Conservation (phyloP, 2,888 invertebrate genomes). For the Philereme vetulata region DNA sequence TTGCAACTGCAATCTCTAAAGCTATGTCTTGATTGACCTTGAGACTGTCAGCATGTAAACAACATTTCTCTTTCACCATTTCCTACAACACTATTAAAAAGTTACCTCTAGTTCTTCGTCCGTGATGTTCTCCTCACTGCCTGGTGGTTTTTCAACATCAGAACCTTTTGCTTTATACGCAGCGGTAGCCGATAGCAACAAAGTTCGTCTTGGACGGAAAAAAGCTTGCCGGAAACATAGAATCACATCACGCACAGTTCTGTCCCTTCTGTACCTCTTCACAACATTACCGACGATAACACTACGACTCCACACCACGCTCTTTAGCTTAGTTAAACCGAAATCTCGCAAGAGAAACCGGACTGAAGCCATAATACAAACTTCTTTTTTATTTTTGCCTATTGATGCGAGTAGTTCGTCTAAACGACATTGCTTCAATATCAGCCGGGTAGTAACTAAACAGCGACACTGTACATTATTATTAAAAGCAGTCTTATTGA, state of each 20-base stretch:
- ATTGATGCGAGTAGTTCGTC: conserved; percentile 44
- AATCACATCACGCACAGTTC: conserved; percentile 66
- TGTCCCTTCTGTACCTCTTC: conserved; percentile 63
- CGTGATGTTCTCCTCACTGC: conserved; percentile 59
- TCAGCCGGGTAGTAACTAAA: conserved; percentile 44
- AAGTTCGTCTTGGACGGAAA: conserved; percentile 60
- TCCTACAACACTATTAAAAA: background rate
- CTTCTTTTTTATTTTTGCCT: conserved; percentile 39
- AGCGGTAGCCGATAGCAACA: conserved; percentile 69
- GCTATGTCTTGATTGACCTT: conserved; percentile 28
- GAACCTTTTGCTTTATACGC: conserved; percentile 61
- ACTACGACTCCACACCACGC: conserved; percentile 63
- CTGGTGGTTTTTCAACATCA: conserved; percentile 42
- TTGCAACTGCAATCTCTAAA: conserved; percentile 10
- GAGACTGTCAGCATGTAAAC: conserved; percentile 23
- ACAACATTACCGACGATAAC: conserved; percentile 62
- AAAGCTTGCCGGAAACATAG: conserved; percentile 67
- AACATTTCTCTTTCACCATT: background rate
- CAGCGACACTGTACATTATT: conserved; percentile 47
- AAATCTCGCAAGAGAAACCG: conserved; percentile 64
- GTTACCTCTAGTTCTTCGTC: conserved; percentile 71
- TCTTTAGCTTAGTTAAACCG: conserved; percentile 62
- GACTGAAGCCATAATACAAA: conserved; percentile 58
- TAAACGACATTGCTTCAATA: conserved; percentile 53
- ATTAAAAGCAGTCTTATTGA: conserved; percentile 45